A percentile compares a stretch with the other conserved stretches of the same genome.
phyloP scores from a whole-genome alignment of 2,888 invertebrate species.

The Teleogryllus oceanicus region DNA sequence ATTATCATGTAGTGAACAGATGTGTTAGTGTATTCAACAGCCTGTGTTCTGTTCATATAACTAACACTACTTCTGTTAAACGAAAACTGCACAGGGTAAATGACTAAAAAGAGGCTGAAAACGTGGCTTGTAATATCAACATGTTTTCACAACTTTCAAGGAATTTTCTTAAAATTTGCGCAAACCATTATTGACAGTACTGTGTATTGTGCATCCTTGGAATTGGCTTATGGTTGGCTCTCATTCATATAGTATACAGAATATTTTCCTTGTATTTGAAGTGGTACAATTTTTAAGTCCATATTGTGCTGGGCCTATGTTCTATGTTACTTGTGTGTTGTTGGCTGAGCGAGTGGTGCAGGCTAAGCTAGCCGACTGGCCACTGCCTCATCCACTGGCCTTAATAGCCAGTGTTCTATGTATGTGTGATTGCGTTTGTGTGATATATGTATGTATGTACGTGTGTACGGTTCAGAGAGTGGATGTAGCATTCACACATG shows the following conservation, averaged over 20 bases:
- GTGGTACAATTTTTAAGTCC: not conserved
- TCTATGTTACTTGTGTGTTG: not conserved
- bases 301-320: constrained; percentile 3
- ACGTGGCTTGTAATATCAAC: constrained; percentile 35
- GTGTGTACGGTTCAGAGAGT: not conserved
- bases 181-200: constrained; percentile 4
- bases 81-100: constrained; percentile 40
- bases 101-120: constrained; percentile 34
- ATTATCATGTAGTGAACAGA: constrained; percentile 23
- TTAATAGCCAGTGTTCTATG: not conserved
- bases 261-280: constrained; percentile 18
- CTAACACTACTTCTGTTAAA: constrained; percentile 33
- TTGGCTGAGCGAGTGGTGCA: constrained; percentile 3
- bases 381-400: not conserved
- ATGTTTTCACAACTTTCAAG: constrained; percentile 21
- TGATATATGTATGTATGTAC: not conserved
- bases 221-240: constrained; percentile 22
- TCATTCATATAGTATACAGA: constrained; percentile 18
- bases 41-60: constrained; percentile 33
- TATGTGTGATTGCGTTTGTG: not conserved
- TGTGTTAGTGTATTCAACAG: constrained; percentile 27
- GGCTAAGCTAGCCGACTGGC: not conserved
- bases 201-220: constrained; percentile 22
- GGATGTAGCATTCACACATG: not conserved
- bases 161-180: not conserved